Evolutionary conservation across 1,140 invertebrate genomes (phyloP), one percentile per base, ranked within the genome.

Genomic region (Apis dorsata): DNA sequence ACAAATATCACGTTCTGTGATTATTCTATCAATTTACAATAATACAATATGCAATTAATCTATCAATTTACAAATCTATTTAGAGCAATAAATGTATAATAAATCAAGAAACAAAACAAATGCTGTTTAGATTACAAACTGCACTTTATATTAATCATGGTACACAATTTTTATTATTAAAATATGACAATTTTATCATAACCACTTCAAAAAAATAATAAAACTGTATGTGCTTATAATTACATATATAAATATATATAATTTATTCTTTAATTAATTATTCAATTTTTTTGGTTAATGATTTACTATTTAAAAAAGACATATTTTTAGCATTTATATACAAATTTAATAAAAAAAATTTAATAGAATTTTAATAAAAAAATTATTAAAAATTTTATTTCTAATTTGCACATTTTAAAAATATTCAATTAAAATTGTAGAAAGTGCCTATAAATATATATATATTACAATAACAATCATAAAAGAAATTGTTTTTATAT

Each of bases 361-460:
- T 44, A 44, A 44, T 44, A 44, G 65, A 34, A 82, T 69, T 85
- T 81, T 78, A 77, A 77, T 34, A 71, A 81, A 62, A n/a, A 69
- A 57, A 80, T 79, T 79, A 19, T 72, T 24, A 21, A 34, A 60
- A n/a, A 66, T 79, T 88, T 71, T 0, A 71, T 87, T 85, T 85
- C 44, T 13, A 81, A 44, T 44, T 80, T 57, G 24, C 28, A 59
- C 44, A 60, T 79, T 84, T 83, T 21, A 49, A 80, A 77, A 77
- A 85, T 87, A 65, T 87, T 72, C 78, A 77, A 88, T 92, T 93
- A 92, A 7, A 44, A 89, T 92, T 87, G 90, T 94, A 93, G 93
- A 92, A 93, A 94, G 93, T 94, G 93, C 93, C 93, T 94, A 92
- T 88, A 93, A 59, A 21, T 70, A 69, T 82, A 69, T 77, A 77